Evolutionary conservation across 2,797 vertebrate species (phyloP), one percentile per base, ranked within the genome.

Genomic region (Ptychadena robeensis): DNA sequence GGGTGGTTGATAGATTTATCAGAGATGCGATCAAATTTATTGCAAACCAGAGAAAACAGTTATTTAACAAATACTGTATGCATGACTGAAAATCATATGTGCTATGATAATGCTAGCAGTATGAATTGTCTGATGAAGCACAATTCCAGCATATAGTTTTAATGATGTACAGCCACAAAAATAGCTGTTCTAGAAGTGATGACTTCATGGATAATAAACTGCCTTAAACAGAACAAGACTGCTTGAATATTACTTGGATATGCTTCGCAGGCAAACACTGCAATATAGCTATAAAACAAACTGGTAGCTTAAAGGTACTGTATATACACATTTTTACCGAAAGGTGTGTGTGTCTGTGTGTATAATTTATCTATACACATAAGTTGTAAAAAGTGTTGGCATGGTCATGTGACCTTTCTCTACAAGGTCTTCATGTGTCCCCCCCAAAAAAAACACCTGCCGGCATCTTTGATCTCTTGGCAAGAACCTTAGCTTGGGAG

Each of bases 11-110:
- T 35, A 53, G 68, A 57, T 53, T 79, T 79, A 73, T 37, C 48
- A 66, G 74, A 77, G 34, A 76, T 30, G 3, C 67, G 37, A 69
- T 64, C 35, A 64, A 71, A 71, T 72, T 78, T 83, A 77, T 73
- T 83, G 10, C 63, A 65, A 71, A 71, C 72, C 30, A 59, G 30
- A 69, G 27, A 53, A 30, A 27, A 38, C 27, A 65, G 71, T 71
- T 71, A 71, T 68, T 71, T 71, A 83, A 65, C 57, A 48, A n/a
- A 72, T 78, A 48, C 40, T 63, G 25, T 57, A 65, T 71, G 57
- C 53, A 78, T 79, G n/a, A 8, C 8, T 64, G 28, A 18, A 69
- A 76, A 44, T 67, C 28, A 44, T 69, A 66, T 68, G 31, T 79
- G 31, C 44, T 64, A 15, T 27, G 27, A 61, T 77, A 82, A 69